phyloP scores from a whole-genome alignment of 2,888 invertebrate genomes.

The Cataglyphis livida region DNA sequence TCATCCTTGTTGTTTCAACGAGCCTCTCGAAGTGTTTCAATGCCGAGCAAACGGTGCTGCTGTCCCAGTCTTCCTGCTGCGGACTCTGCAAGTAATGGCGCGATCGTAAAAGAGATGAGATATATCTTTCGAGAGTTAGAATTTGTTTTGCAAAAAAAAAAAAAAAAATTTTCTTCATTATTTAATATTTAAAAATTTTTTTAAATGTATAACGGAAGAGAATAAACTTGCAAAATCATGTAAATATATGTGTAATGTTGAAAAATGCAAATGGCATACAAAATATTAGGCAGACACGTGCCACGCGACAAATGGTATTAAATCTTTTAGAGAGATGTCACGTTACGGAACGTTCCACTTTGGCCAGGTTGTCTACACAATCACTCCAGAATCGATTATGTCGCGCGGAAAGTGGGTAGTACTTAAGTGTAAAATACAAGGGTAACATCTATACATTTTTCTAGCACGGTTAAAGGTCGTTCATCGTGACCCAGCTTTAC shows the following conservation, averaged over 20 bases:
- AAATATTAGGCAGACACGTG: background rate
- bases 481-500: slow-evolving; percentile 52
- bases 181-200: background rate
- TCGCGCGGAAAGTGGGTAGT: slow-evolving; percentile 49
- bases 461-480: slow-evolving; percentile 55
- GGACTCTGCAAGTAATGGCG: slow-evolving; percentile 76
- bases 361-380: slow-evolving; percentile 43
- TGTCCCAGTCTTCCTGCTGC: slow-evolving; percentile 89
- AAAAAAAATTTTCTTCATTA: background rate
- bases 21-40: slow-evolving; percentile 94
- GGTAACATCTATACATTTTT: slow-evolving; percentile 50
- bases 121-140: background rate
- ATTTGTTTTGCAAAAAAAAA: background rate
- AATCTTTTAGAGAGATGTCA: slow-evolving; percentile 38
- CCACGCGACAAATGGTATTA: slow-evolving; percentile 1
- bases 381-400: slow-evolving; percentile 58
- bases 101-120: slow-evolving; percentile 13
- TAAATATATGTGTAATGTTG: slow-evolving; percentile 2
- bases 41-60: slow-evolving; percentile 92
- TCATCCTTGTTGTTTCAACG: slow-evolving; percentile 94
- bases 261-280: background rate
- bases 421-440: slow-evolving; percentile 60
- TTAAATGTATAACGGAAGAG: too few species aligned
- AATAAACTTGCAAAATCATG: background rate
- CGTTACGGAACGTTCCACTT: slow-evolving; percentile 20